Conservation (phyloP, 2,888 invertebrate species). For the Oligia strigilis region DNA sequence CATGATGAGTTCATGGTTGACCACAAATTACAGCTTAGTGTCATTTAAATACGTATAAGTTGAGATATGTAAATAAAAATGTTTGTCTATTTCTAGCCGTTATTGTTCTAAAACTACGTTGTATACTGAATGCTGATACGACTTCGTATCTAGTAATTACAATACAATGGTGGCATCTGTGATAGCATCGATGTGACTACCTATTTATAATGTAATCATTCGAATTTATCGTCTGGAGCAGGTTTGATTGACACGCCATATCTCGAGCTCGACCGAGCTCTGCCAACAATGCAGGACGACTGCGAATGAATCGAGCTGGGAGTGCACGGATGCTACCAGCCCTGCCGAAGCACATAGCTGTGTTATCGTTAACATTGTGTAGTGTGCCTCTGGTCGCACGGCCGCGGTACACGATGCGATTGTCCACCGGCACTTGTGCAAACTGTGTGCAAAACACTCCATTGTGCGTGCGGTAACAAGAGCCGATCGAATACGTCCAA, state of each 20-base stretch:
- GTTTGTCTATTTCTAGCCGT: slow-evolving; percentile 9
- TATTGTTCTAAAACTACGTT: slow-evolving; percentile 7
- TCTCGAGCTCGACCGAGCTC: slow-evolving; percentile 11
- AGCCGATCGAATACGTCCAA: slow-evolving; percentile 66
- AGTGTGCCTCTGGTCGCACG: slow-evolving; percentile 35
- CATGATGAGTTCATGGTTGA: slow-evolving; percentile 7
- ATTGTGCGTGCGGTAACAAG: slow-evolving; percentile 75
- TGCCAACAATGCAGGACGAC: slow-evolving; percentile 30
- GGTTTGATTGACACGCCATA: slow-evolving; percentile 53
- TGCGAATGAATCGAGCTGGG: slow-evolving; percentile 13
- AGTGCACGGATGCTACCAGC: slow-evolving; percentile 26
- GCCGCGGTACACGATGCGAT: slow-evolving; percentile 54
- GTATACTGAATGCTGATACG: slow-evolving; percentile 23
- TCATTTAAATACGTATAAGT: slow-evolving; percentile 8
- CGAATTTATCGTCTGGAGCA: slow-evolving; percentile 48
- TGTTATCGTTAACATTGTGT: slow-evolving; percentile 35
- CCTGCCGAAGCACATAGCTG: slow-evolving; percentile 10
- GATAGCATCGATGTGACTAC: slow-evolving; percentile 41
- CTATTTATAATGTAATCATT: slow-evolving; percentile 50
- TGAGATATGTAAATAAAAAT: slow-evolving; percentile 11
- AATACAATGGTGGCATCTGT: slow-evolving; percentile 59
- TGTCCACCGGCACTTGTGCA: slow-evolving; percentile 80
- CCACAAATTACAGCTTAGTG: slow-evolving; percentile 4
- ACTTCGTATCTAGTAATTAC: slow-evolving; percentile 56
- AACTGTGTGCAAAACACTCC: slow-evolving; percentile 78